Evolutionary conservation across 2,888 invertebrate genomes (phyloP).

Genomic region (Acleris holmiana): DNA sequence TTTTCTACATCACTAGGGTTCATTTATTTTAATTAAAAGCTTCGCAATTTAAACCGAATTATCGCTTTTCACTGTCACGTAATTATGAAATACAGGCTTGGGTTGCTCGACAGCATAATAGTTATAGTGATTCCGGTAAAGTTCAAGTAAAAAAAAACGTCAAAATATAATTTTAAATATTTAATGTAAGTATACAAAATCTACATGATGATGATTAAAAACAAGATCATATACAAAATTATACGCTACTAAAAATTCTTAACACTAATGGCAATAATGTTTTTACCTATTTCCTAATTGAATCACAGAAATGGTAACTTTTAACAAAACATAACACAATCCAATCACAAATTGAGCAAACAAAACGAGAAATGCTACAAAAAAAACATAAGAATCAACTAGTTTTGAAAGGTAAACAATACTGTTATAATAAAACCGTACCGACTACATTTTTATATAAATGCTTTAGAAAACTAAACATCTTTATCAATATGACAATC

Average conservation of each 20-base stretch:
- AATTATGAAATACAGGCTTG: too few species aligned
- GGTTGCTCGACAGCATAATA: too few species aligned
- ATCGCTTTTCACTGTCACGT: too few species aligned
- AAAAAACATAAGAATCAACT: neutral
- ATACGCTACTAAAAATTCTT: constrained; percentile 43
- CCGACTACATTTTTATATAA: neutral
- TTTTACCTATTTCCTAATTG: constrained; percentile 54
- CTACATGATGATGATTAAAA: constrained; percentile 44
- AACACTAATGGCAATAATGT: constrained; percentile 50
- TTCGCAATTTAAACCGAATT: too few species aligned
- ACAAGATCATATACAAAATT: constrained; percentile 42
- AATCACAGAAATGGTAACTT: constrained; percentile 73
- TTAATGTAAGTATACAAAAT: constrained; percentile 45
- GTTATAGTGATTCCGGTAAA: too few species aligned
- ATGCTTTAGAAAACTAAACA: neutral
- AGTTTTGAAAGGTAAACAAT: neutral
- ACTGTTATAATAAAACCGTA: too few species aligned
- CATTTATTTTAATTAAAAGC: too few species aligned
- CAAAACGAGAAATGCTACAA: neutral
- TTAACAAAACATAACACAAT: constrained; percentile 13
- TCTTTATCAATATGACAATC: neutral
- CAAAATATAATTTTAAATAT: constrained; percentile 39
- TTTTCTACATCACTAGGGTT: too few species aligned
- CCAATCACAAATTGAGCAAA: constrained; percentile 19
- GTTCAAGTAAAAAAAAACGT: constrained; percentile 14